phyloP scores from a whole-genome alignment of 2,113 vertebrate species.

The Phalacrocorax brasilianus region DNA sequence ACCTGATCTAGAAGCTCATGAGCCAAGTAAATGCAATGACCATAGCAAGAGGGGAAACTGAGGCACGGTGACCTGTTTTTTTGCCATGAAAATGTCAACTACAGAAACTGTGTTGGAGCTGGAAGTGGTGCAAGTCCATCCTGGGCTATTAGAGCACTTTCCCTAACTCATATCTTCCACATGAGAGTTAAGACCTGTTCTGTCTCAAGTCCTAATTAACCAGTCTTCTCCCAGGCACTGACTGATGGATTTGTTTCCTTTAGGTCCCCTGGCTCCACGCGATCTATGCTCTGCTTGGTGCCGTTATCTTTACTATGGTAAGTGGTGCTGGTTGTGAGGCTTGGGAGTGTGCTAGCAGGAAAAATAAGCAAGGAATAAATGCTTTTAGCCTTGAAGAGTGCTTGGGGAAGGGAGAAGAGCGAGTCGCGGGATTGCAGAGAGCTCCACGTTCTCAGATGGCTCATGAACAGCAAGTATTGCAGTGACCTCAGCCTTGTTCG shows the following conservation, averaged over 20 bases:
- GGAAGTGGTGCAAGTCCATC: neutral
- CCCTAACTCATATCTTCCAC: neutral
- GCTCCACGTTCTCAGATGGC: neutral
- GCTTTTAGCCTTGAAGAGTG: neutral
- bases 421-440: neutral
- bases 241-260: neutral
- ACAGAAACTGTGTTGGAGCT: neutral
- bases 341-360: neutral
- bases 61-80: neutral
- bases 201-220: neutral
- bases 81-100: neutral
- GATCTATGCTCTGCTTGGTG: constrained; percentile 83
- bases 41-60: neutral
- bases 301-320: constrained; percentile 90
- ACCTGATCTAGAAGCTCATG: neutral
- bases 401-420: neutral
- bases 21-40: neutral
- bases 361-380: neutral
- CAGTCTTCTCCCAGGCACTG: neutral
- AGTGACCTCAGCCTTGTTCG: neutral
- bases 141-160: neutral
- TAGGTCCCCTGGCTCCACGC: constrained; percentile 90
- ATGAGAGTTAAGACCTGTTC: neutral
- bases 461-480: neutral
- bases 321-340: constrained; percentile 7